phyloP scores from a whole-genome alignment of 2,888 invertebrate species.

The Dryocosmus kuriphilus region DNA sequence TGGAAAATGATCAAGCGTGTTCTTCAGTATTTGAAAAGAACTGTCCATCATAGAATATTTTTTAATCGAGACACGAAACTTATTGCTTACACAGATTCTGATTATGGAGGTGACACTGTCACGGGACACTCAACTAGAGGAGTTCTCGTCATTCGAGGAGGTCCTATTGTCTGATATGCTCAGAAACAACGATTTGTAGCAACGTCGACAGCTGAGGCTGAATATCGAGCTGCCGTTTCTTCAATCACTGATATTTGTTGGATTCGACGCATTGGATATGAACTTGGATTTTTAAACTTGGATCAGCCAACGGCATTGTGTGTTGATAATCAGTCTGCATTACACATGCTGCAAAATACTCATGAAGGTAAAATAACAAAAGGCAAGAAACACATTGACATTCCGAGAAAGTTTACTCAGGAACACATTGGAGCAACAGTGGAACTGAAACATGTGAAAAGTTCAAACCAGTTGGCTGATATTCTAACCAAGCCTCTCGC shows the following conservation, averaged over 20 bases:
- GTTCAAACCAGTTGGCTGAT: no score
- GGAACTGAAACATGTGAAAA: no score
- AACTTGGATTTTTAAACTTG: constrained; percentile 55
- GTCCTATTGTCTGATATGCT: no score
- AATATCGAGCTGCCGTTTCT: constrained; percentile 65
- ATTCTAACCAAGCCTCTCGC: no score
- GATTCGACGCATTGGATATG: constrained; percentile 58
- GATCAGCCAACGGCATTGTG: constrained; percentile 57
- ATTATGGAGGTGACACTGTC: constrained; percentile 50
- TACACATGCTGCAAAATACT: constrained; percentile 64
- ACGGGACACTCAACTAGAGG: no score
- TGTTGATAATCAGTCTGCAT: constrained; percentile 65
- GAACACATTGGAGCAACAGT: no score
- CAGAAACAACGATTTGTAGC: constrained; percentile 39
- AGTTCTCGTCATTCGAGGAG: no score
- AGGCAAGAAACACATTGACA: constrained; percentile 45
- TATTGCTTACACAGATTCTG: constrained; percentile 55
- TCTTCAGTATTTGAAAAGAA: constrained; percentile 56
- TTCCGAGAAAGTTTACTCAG: no score
- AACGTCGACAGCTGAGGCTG: constrained; percentile 64
- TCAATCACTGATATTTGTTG: constrained; percentile 66
- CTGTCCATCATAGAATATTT: constrained; percentile 56
- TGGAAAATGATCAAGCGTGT: constrained; percentile 56
- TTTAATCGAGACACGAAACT: constrained; percentile 55
- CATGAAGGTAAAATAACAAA: constrained; percentile 63